Evolutionary conservation across 2,888 invertebrate genomes (phyloP).

Genomic region (Acrobasis repandana): DNA sequence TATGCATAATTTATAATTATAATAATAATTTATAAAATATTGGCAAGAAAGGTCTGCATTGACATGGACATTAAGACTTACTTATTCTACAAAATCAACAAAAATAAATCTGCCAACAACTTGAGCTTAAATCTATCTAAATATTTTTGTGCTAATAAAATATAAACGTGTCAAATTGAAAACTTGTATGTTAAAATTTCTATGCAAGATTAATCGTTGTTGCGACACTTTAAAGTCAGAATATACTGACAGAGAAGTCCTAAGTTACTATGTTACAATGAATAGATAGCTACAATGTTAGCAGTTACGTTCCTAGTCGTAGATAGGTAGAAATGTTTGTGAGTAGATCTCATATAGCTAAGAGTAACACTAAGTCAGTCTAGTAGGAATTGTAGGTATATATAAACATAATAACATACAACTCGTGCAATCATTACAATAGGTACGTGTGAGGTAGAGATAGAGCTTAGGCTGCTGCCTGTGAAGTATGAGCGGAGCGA

Average conservation of each 20-base stretch:
- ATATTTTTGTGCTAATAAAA: conserved; percentile 70
- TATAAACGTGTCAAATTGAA: conserved; percentile 65
- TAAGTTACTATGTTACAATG: conserved; percentile 47
- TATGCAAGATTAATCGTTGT: conserved; percentile 75
- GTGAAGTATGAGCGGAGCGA: conserved; percentile 25
- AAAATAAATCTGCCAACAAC: conserved; percentile 46
- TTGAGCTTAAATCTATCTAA: conserved; percentile 61
- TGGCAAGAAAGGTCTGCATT: conserved; percentile 37
- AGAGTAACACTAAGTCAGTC: conserved; percentile 78
- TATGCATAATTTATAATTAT: conserved; percentile 39
- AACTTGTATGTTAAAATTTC: conserved; percentile 49
- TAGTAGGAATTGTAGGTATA: conserved; percentile 75
- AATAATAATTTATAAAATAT: no score
- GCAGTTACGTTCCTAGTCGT: conserved; percentile 59
- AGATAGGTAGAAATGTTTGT: conserved; percentile 49
- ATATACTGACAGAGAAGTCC: conserved; percentile 38
- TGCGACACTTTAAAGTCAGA: conserved; percentile 55
- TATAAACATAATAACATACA: conserved; percentile 50
- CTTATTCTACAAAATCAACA: conserved; percentile 44
- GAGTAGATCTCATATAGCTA: conserved; percentile 60
- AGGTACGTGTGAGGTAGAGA: conserved; percentile 63
- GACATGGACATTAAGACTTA: conserved; percentile 41
- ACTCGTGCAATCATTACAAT: conserved; percentile 57
- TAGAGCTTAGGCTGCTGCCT: conserved; percentile 36
- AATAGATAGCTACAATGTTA: conserved; percentile 47